These are phyloP conservation scores for Xenops minutus DNA, from an alignment of 2,797 vertebrate species.

Conservation along the genomic window DNA sequence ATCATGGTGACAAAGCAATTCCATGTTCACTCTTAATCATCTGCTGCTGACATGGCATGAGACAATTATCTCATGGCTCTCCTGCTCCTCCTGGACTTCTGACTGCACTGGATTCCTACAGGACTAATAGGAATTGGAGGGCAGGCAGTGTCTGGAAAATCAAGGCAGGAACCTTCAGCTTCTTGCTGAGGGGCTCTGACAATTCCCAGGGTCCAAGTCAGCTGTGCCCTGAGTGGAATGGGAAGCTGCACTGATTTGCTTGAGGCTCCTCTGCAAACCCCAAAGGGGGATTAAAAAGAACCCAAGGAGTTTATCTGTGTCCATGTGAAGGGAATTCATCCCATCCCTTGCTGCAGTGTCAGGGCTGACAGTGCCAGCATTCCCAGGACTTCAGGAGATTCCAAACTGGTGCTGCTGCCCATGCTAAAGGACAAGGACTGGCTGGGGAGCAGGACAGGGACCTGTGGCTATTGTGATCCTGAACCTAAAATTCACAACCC, in stretches of 20 bases:
- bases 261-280: background rate
- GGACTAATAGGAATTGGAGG: background rate
- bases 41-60: background rate
- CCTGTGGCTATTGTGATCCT: background rate
- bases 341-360: background rate
- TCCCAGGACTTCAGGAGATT: background rate
- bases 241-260: background rate
- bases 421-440: background rate
- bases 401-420: background rate
- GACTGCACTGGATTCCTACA: background rate
- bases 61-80: conserved; percentile 3
- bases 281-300: background rate
- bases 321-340: background rate
- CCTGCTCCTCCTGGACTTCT: background rate
- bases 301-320: background rate
- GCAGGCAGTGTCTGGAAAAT: background rate
- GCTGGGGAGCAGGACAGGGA: background rate
- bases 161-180: background rate
- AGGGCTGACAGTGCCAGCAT: background rate
- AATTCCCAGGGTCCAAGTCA: background rate
- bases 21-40: background rate
- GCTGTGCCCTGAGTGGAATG: background rate
- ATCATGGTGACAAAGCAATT: conserved; percentile 13
- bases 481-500: background rate
- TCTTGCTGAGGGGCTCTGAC: background rate